These are phyloP conservation scores for Siphonodentalium dalli DNA, from an alignment of 2,888 invertebrate species.

Conservation along the genomic window DNA sequence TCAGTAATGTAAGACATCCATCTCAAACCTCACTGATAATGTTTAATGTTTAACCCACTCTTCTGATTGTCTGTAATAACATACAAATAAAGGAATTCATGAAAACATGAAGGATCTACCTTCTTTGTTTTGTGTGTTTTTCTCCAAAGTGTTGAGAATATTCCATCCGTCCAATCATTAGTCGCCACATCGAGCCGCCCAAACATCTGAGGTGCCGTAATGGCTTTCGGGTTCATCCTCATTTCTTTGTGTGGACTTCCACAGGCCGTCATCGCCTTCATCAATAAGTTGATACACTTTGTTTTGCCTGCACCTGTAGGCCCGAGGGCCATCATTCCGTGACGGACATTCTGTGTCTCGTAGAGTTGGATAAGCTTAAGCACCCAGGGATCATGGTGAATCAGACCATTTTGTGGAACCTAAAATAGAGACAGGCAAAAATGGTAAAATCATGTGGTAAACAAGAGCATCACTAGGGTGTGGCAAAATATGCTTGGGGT, in stretches of 20 bases:
- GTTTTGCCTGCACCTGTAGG: slow-evolving; percentile 74
- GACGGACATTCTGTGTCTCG: slow-evolving; percentile 66
- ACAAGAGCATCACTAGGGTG: no score
- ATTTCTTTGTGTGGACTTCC: slow-evolving; percentile 90
- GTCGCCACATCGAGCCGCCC: slow-evolving; percentile 95
- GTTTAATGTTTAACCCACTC: no score
- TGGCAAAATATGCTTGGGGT: no score
- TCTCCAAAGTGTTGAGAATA: slow-evolving; percentile 95
- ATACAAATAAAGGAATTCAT: no score
- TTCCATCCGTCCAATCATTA: slow-evolving; percentile 98
- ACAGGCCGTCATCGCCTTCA: slow-evolving; percentile 87
- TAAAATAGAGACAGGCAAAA: no score
- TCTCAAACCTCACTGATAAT: no score
- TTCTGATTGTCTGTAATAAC: no score
- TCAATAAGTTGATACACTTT: slow-evolving; percentile 85
- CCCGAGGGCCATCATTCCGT: slow-evolving; percentile 67
- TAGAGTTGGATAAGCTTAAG: slow-evolving; percentile 88
- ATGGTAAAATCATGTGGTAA: no score
- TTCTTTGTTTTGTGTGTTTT: slow-evolving; percentile 90
- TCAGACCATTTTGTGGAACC: slow-evolving; percentile 71
- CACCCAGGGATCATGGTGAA: slow-evolving; percentile 94
- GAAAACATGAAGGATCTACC: slow-evolving; percentile 43
- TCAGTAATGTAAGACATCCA: no score
- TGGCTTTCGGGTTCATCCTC: slow-evolving; percentile 98
- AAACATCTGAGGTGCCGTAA: slow-evolving; percentile 97